Percentiles rank a stretch among this genome's conserved stretches.
Evolutionary conservation across 37 sponge, comb jelly and placozoan species (phyloP).

Genomic region (Eunapius fragilis): DNA sequence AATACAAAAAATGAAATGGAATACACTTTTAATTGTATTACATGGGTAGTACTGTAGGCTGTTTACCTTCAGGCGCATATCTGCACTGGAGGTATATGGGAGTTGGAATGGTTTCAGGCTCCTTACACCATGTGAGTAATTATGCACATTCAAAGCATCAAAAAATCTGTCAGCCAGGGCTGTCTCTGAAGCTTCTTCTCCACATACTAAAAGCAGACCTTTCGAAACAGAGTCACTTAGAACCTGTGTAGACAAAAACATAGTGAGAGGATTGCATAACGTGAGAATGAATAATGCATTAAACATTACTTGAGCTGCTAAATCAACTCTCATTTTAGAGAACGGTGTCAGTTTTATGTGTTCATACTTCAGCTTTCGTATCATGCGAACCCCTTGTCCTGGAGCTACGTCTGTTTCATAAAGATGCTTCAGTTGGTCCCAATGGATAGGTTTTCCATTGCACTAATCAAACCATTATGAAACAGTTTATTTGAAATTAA

Average conservation of each 20-base stretch:
- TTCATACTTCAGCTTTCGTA: slow-evolving; percentile 33
- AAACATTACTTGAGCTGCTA: slow-evolving; percentile 47
- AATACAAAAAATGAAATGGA: background rate
- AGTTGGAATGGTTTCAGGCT: background rate
- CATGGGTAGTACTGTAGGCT: background rate
- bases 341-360: slow-evolving; percentile 7
- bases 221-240: background rate
- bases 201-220: background rate
- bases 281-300: background rate
- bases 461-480: background rate
- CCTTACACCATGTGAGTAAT: background rate
- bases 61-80: background rate
- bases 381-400: slow-evolving; percentile 15
- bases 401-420: background rate
- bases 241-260: background rate
- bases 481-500: no score
- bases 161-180: background rate
- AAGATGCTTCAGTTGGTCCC: background rate
- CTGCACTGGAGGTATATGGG: background rate
- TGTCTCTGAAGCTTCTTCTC: background rate
- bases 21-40: background rate
- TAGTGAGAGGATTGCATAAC: background rate
- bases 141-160: background rate
- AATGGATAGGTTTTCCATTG: background rate
- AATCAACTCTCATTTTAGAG: slow-evolving; percentile 42